Conservation (phyloP, 2,113 vertebrate species). For the Prunella fulvescens region DNA sequence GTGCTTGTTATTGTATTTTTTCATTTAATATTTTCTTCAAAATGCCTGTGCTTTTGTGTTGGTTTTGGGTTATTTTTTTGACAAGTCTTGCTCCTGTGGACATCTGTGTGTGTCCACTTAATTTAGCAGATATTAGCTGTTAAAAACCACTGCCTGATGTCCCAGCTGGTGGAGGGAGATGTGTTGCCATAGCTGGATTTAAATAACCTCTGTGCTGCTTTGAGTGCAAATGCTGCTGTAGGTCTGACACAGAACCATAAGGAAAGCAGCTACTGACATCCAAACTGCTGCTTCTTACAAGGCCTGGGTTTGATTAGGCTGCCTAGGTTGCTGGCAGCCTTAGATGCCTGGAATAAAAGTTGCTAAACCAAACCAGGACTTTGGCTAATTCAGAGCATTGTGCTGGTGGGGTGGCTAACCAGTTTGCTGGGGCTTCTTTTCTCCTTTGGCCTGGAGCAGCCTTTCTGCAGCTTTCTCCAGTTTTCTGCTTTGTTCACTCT, state of each 20-base stretch:
- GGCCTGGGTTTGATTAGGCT: conserved; percentile 9
- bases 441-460: neutral
- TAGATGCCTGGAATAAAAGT: conserved; percentile 22
- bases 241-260: neutral
- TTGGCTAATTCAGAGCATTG: neutral
- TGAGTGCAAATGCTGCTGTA: neutral
- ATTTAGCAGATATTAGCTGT: neutral
- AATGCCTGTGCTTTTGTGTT: neutral
- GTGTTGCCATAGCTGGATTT: neutral
- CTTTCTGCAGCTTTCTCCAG: neutral
- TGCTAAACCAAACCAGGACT: conserved; percentile 28
- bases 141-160: neutral
- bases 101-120: neutral
- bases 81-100: neutral
- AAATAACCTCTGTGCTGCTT: neutral
- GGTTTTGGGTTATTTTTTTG: neutral
- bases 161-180: neutral
- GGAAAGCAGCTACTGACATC: neutral
- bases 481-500: neutral
- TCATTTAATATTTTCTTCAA: neutral
- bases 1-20: neutral
- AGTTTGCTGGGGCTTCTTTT: neutral
- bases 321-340: conserved; percentile 10
- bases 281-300: neutral
- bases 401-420: neutral